These are phyloP conservation scores for Serilophus lunatus DNA, from an alignment of 2,113 vertebrate species.

Conservation along the genomic window DNA sequence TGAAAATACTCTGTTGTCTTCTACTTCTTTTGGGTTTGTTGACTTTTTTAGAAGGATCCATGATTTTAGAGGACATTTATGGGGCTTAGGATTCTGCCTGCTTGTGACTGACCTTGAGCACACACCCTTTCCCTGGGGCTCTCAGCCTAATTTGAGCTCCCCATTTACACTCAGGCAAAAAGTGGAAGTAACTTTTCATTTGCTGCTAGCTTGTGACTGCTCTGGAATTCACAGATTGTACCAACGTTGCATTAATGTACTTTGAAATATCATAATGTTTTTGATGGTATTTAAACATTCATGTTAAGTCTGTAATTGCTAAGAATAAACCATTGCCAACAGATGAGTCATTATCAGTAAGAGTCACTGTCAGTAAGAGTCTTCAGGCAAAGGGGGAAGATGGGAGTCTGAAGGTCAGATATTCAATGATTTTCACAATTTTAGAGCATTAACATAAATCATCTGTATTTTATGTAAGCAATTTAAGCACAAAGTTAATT, in stretches of 20 bases:
- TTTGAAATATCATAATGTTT: slow-evolving; percentile 55
- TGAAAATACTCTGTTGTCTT: background rate
- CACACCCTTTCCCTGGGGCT: background rate
- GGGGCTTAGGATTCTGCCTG: background rate
- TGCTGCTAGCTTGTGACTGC: background rate
- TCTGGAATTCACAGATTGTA: slow-evolving; percentile 10
- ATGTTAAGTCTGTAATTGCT: slow-evolving; percentile 48
- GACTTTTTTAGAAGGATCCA: background rate
- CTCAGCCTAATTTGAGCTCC: background rate
- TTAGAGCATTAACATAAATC: slow-evolving; percentile 39
- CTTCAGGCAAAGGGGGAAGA: slow-evolving; percentile 22
- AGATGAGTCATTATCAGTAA: slow-evolving; percentile 50
- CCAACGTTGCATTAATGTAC: background rate
- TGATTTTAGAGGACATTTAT: background rate
- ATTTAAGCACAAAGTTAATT: slow-evolving; percentile 51
- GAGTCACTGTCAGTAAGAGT: slow-evolving; percentile 41
- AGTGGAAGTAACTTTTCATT: background rate
- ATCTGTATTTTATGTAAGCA: slow-evolving; percentile 63
- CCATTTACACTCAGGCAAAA: background rate
- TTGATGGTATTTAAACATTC: slow-evolving; percentile 61
- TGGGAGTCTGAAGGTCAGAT: slow-evolving; percentile 45
- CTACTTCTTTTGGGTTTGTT: background rate
- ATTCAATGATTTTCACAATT: slow-evolving; percentile 25
- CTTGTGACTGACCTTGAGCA: background rate
- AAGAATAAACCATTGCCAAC: slow-evolving; percentile 49